phyloP scores from a whole-genome alignment of 2,888 invertebrate species.

The Pheosia gnoma region DNA sequence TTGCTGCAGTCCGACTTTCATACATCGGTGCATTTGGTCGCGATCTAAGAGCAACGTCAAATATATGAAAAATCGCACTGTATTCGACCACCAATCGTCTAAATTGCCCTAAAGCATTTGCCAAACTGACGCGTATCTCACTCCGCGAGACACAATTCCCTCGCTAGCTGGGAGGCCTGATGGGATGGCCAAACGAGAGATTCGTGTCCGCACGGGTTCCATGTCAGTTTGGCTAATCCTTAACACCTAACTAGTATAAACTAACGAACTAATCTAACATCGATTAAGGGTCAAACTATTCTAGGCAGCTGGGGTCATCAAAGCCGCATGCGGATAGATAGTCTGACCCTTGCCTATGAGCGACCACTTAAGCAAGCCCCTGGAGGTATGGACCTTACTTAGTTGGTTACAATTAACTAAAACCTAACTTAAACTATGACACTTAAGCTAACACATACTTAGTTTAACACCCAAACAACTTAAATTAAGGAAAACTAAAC shows the following conservation, averaged over 20 bases:
- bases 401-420: neutral
- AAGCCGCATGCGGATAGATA: neutral
- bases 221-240: neutral
- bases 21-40: too few species aligned
- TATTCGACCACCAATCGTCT: too few species aligned
- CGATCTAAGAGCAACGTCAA: too few species aligned
- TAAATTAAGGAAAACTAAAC: slow-evolving; percentile 46
- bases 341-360: neutral
- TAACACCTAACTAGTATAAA: neutral
- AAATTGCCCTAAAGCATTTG: neutral
- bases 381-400: too few species aligned
- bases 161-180: too few species aligned
- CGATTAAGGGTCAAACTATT: neutral
- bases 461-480: slow-evolving; percentile 18
- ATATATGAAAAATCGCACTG: too few species aligned
- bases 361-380: neutral
- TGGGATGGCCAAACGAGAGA: neutral
- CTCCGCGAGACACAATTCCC: neutral
- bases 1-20: too few species aligned
- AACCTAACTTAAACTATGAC: neutral
- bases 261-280: neutral
- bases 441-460: neutral
- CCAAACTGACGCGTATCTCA: neutral
- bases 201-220: neutral
- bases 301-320: neutral